Evolutionary conservation across 2,888 invertebrate genomes (phyloP), one percentile per base, ranked within the genome.

Genomic region (Aradus depressus): DNA sequence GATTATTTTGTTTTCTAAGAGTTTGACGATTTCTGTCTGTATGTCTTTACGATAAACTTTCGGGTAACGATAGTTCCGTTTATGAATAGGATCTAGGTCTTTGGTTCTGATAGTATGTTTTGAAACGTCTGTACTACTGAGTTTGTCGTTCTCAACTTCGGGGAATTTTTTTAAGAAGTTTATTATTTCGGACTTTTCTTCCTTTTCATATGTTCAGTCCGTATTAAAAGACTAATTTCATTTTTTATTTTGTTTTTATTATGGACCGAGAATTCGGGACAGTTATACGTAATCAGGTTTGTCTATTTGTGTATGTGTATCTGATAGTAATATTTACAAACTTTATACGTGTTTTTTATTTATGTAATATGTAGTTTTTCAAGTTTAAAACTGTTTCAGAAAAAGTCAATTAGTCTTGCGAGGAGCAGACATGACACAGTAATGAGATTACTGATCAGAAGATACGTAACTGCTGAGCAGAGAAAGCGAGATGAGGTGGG

Each of bases 401-500:
- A 55, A 51, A 59, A 58, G 47, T 59, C 59, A 3, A 44, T 53
- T 37, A 55, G 49, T 8, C 52, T 50, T 25, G 59, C 58, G 1
- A 45, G 32, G 50, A 55, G 56, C 80, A 80, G 83, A 37, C 86
- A 90, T 66, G 84, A 90, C 68, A 77, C 78, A 26, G 85, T 95
- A 4, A 91, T 95, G 83, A 77, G 84, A 57, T 76, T 91, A 44
- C 70, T 96, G 54, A 84, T 96, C 21, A 79, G 91, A 48, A 77
- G 96, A 6, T 96, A 92, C 72, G 84, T 96, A 14, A 90, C 87
- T 0, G 81, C 85, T 0, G 89, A 89, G 66, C 90, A 90, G 67
- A 71, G 85, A 38, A 89, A 87, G 58, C 76, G 89, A 44, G 92
- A 95, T 65, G 89, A 91, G 49, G 86, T 82, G 55, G 89, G 90